phyloP scores from a whole-genome alignment of 92 coral and sea anemone genomes.

The Epizoanthus fatuus region DNA sequence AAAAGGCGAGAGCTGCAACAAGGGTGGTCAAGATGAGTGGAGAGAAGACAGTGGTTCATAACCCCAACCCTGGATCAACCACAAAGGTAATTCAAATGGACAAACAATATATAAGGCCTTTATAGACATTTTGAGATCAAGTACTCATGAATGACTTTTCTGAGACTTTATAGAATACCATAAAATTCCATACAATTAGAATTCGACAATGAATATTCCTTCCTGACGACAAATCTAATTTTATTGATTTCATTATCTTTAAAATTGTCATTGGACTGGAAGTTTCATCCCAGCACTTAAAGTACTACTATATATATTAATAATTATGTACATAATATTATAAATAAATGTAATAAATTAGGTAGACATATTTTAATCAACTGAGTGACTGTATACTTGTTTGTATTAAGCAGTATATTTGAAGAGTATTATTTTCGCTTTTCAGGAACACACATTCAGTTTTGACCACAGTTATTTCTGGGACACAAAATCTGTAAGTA shows the following conservation, averaged over 20 bases:
- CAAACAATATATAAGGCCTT: neutral
- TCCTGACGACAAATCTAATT: neutral
- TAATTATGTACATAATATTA: too few species aligned
- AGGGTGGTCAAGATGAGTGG: constrained; percentile 99
- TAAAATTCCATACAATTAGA: neutral
- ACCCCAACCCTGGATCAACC: constrained; percentile 91
- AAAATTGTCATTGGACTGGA: too few species aligned
- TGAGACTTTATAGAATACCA: neutral
- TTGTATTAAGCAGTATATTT: too few species aligned
- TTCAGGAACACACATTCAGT: constrained; percentile 90
- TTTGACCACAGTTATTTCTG: constrained; percentile 98
- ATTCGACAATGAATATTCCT: neutral
- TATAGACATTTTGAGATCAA: neutral
- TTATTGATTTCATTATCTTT: neutral
- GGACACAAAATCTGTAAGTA: constrained; percentile 98
- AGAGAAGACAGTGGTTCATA: constrained; percentile 92
- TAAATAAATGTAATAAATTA: too few species aligned
- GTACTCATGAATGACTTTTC: too few species aligned
- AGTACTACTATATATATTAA: too few species aligned
- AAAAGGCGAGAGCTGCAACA: constrained; percentile 92
- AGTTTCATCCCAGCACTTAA: too few species aligned
- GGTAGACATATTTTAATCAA: too few species aligned
- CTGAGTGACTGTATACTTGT: neutral
- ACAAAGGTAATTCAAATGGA: constrained; percentile 77
- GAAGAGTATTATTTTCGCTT: neutral